phyloP scores from a whole-genome alignment of 2,797 vertebrate genomes.

The Microtus agrestis region DNA sequence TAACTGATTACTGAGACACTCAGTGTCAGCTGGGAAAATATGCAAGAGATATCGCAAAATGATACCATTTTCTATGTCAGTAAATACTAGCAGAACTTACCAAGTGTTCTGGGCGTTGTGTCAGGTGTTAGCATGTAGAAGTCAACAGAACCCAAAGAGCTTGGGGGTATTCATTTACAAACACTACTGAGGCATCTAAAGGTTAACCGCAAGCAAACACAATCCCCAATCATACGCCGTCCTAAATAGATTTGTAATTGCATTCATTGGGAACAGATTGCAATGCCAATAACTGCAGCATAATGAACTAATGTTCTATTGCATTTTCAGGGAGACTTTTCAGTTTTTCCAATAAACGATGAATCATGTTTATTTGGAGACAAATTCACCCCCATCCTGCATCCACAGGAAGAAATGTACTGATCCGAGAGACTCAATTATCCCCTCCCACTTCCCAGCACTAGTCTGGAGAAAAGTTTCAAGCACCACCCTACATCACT shows the following conservation, averaged over 20 bases:
- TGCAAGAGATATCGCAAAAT: neutral
- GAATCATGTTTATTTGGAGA: constrained; percentile 64
- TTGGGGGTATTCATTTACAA: neutral
- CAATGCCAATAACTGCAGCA: constrained; percentile 49
- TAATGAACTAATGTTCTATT: constrained; percentile 69
- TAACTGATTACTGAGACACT: neutral
- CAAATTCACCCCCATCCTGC: neutral
- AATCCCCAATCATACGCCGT: constrained; percentile 15
- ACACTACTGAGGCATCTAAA: neutral
- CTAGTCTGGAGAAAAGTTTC: neutral
- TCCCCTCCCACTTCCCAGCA: neutral
- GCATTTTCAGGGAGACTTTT: constrained; percentile 50
- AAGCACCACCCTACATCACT: neutral
- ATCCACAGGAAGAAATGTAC: constrained; percentile 49
- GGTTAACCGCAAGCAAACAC: constrained; percentile 47
- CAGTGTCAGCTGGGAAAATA: neutral
- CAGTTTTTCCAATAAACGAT: constrained; percentile 65
- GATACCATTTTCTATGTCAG: neutral
- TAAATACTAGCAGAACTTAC: neutral
- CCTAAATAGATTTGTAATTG: constrained; percentile 68
- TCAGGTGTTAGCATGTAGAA: neutral
- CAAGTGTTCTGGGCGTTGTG: neutral
- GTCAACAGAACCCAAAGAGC: neutral
- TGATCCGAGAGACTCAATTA: constrained; percentile 1
- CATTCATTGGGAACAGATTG: constrained; percentile 42